phyloP scores from a whole-genome alignment of 2,113 vertebrate species.

The Protomyctophum bolini region DNA sequence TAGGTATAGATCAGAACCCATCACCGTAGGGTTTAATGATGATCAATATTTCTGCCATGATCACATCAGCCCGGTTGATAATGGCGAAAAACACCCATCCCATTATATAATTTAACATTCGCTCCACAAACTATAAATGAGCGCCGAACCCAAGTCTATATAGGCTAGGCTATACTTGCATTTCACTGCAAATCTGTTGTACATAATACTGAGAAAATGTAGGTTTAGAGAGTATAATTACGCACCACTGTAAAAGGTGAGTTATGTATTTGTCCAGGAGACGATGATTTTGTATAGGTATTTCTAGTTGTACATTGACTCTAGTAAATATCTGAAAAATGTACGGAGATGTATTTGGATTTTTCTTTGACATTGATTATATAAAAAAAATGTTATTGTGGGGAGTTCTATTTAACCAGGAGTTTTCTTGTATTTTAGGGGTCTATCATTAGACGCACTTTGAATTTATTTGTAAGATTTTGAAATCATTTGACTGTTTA shows the following conservation, averaged over 20 bases:
- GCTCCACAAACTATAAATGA: slow-evolving; percentile 49
- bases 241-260: slow-evolving; percentile 85
- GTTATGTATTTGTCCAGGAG: slow-evolving; percentile 94
- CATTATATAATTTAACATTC: slow-evolving; percentile 45
- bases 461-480: slow-evolving; percentile 91
- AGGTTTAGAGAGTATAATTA: slow-evolving; percentile 86
- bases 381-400: slow-evolving; percentile 81
- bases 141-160: slow-evolving; percentile 55
- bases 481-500: slow-evolving; percentile 92
- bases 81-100: slow-evolving; percentile 53
- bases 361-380: slow-evolving; percentile 85
- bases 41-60: slow-evolving; percentile 35
- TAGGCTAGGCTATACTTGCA: slow-evolving; percentile 53
- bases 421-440: slow-evolving; percentile 86
- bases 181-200: slow-evolving; percentile 78
- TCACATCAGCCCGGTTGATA: slow-evolving; percentile 52
- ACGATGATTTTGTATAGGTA: slow-evolving; percentile 98
- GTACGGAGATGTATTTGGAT: slow-evolving; percentile 93
- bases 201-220: slow-evolving; percentile 81
- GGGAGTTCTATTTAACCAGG: slow-evolving; percentile 89
- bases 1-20: slow-evolving; percentile 40
- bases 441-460: slow-evolving; percentile 87
- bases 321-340: slow-evolving; percentile 98
- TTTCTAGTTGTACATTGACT: slow-evolving; percentile 98
- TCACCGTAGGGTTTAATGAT: slow-evolving; percentile 43